Base-by-base conservation (phyloP, 2,888 invertebrate genomes). In the Rhagonycha fulva region DNA sequence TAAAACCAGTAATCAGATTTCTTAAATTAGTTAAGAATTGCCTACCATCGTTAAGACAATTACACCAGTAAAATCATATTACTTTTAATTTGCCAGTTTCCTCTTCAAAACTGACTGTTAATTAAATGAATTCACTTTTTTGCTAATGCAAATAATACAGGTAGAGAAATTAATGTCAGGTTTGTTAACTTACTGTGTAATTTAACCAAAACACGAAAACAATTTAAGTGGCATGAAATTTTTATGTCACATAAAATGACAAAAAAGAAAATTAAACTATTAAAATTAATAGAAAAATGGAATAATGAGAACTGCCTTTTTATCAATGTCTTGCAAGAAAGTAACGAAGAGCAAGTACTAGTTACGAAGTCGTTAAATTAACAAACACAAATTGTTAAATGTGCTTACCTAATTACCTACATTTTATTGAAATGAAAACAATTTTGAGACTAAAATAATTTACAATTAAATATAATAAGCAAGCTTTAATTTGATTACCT, bases 331-430 rank as follows among this genome's bases (percentile, higher is more conserved):
- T 66, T n/a, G 4, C 24, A 66, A 66, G 26, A 66, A 66, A 23
- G 14, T 66, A 66, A 66, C 14, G 26, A 66, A 66, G 26, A 66
- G 63, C 63, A 66, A 66, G 26, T 70, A 68, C 30, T 47, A 66
- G 23, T 47, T 28, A 66, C 70, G 70, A 74, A 74, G 70, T 74
- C 66, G 47, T 74, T 70, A 74, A 47, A 47, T 62, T 66, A 70
- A 67, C 24, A 63, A 30, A 30, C 47, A 47, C 61, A 68, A 63
- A 70, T 28, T 62, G 28, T 26, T 14, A 24, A 68, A 67, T 62
- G 30, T 47, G 60, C 67, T 26, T 19, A 61, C 61, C 68, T 69
- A 68, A 73, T 73, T 72, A 68, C 23, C 32, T 61, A 68, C 32
- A 68, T 30, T 19, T 19, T 19, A 68, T 68, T 32, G 32, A 68